Conservation (phyloP, 2,113 vertebrate genomes). For the Tychaedon coryphoeus region DNA sequence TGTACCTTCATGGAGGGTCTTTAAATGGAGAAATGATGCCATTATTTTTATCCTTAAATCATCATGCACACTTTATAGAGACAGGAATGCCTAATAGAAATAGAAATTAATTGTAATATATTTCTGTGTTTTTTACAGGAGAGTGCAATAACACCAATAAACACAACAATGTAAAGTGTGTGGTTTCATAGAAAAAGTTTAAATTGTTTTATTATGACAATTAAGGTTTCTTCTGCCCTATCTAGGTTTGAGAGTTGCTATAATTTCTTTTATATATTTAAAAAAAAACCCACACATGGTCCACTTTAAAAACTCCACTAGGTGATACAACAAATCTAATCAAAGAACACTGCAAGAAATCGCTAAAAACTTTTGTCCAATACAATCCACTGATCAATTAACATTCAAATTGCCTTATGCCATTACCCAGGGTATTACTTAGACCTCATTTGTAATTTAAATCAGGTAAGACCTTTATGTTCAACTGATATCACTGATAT, state of each 20-base stretch:
- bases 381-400: background rate
- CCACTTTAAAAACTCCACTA: background rate
- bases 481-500: background rate
- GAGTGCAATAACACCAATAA: background rate
- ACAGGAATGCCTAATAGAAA: background rate
- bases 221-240: background rate
- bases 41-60: background rate
- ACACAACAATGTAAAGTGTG: background rate
- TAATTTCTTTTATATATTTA: background rate
- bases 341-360: background rate
- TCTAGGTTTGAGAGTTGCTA: background rate
- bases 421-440: background rate
- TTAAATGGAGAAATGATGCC: background rate
- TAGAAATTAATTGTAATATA: background rate
- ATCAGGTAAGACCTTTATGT: background rate
- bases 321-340: background rate
- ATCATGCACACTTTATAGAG: background rate
- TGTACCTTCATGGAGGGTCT: background rate
- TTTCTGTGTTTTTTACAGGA: background rate
- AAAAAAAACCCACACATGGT: rapidly evolving
- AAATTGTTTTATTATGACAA: background rate
- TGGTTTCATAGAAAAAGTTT: background rate
- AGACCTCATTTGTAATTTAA: background rate
- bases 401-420: background rate
- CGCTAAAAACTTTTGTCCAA: background rate